Conservation (phyloP, 1,140 invertebrate species). For the Whitmania pigra region DNA sequence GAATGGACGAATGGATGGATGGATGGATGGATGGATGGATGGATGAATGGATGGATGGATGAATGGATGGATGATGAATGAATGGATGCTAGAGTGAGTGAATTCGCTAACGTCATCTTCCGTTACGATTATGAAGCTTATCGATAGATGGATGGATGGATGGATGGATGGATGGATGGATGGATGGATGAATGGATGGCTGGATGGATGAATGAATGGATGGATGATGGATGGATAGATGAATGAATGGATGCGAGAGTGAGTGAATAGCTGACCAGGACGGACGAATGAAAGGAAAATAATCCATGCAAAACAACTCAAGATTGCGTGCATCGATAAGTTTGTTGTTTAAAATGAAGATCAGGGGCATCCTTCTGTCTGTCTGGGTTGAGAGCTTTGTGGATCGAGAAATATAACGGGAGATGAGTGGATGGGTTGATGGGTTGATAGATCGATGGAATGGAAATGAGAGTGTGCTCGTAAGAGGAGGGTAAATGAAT, state of each 20-base stretch:
- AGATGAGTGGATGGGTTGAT: background rate
- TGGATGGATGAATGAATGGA: background rate
- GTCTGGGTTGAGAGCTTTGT: background rate
- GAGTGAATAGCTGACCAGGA: no score
- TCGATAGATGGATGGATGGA: background rate
- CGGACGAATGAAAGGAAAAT: background rate
- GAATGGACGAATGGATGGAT: background rate
- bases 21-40: background rate
- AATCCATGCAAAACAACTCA: background rate
- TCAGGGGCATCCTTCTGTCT: no score
- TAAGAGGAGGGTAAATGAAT: background rate
- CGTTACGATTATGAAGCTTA: no score
- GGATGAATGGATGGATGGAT: no score
- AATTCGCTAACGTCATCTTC: no score
- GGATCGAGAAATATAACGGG: background rate
- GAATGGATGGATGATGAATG: no score
- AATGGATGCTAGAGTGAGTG: no score
- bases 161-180: background rate
- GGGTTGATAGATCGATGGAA: background rate
- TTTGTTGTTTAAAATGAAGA: no score
- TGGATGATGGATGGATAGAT: no score
- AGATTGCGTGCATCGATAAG: background rate
- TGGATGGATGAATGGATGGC: background rate
- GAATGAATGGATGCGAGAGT: no score
- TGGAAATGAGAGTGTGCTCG: no score